Conservation (phyloP, 1,140 invertebrate genomes). For the Nebria ingens region DNA sequence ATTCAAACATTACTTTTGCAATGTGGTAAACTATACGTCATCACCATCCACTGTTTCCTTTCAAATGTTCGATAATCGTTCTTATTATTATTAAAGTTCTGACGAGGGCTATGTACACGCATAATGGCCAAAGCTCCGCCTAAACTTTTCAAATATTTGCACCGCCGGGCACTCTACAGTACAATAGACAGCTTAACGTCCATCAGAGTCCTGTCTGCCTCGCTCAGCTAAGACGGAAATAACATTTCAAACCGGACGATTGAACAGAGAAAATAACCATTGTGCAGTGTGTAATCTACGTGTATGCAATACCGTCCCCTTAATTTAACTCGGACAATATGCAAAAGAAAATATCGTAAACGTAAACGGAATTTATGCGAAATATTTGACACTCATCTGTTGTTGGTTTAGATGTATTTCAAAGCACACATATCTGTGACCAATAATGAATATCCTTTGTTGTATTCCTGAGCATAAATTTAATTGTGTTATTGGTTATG, state of each 20-base stretch:
- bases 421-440: too few species aligned
- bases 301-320: conserved; percentile 15
- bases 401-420: too few species aligned
- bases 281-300: conserved; percentile 18
- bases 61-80: not conserved
- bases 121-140: not conserved
- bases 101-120: not conserved
- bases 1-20: not conserved
- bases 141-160: conserved; percentile 9
- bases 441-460: too few species aligned
- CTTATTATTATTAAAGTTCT: not conserved
- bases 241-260: conserved; percentile 20
- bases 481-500: not conserved
- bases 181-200: conserved; percentile 2
- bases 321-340: conserved; percentile 18
- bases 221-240: conserved; percentile 23
- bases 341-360: too few species aligned
- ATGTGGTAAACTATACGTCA: too few species aligned
- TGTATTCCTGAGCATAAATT: too few species aligned
- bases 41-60: not conserved
- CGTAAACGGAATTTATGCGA: too few species aligned
- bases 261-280: conserved; percentile 22
- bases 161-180: not conserved
- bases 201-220: not conserved
- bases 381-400: too few species aligned